phyloP scores from a whole-genome alignment of 2,888 invertebrate genomes.

The Euspilapteryx auroguttella region DNA sequence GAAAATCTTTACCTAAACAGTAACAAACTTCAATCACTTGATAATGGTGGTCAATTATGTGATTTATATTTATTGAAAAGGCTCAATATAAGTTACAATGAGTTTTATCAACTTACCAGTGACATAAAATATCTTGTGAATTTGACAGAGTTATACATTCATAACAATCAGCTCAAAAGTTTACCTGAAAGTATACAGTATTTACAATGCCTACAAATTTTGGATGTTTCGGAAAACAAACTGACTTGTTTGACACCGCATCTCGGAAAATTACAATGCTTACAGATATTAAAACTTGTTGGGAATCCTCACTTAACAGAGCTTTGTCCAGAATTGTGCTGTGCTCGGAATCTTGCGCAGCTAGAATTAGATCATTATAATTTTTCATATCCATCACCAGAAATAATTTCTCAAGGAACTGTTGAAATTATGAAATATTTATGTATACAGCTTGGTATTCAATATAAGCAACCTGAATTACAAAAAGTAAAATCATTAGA shows the following conservation, averaged over 20 bases:
- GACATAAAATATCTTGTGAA: constrained; percentile 67
- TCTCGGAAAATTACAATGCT: constrained; percentile 63
- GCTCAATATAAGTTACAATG: constrained; percentile 69
- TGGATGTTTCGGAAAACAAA: constrained; percentile 73
- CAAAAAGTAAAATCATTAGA: constrained; percentile 22
- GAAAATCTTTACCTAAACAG: constrained; percentile 66
- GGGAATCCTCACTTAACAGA: constrained; percentile 60
- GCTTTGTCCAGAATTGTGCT: constrained; percentile 68
- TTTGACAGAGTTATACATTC: constrained; percentile 73
- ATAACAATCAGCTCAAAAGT: constrained; percentile 69
- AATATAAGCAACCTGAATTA: constrained; percentile 41
- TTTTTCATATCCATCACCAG: constrained; percentile 67
- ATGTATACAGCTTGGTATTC: constrained; percentile 41
- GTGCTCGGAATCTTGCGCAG: constrained; percentile 61
- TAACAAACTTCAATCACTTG: constrained; percentile 70
- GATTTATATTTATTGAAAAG: constrained; percentile 69
- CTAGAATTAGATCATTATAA: constrained; percentile 65
- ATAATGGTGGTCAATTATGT: constrained; percentile 70
- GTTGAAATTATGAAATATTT: constrained; percentile 69
- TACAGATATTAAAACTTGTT: constrained; percentile 64
- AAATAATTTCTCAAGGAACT: constrained; percentile 62
- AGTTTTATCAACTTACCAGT: constrained; percentile 64
- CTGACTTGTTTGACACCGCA: constrained; percentile 65
- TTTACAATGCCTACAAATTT: constrained; percentile 63
- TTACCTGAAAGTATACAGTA: constrained; percentile 70